Conservation (phyloP, 1,140 invertebrate genomes). For the Aphidius ervi region DNA sequence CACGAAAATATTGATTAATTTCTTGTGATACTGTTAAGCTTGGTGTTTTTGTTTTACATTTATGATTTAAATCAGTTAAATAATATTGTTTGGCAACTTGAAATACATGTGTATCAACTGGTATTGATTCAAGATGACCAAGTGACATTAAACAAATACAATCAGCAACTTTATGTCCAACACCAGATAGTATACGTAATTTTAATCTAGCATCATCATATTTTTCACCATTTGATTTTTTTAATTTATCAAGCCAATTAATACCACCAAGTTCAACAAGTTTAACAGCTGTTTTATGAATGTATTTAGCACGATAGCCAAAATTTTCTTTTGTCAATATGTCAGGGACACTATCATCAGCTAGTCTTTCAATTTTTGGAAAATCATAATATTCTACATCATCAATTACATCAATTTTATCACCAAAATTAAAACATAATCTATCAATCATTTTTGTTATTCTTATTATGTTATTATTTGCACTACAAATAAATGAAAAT, state of each 20-base stretch:
- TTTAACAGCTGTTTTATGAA: slow-evolving; percentile 66
- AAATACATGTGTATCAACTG: slow-evolving; percentile 95
- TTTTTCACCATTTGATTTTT: slow-evolving; percentile 51
- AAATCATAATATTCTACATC: slow-evolving; percentile 72
- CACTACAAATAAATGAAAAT: slow-evolving; percentile 95
- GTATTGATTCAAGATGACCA: slow-evolving; percentile 81
- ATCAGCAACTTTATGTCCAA: slow-evolving; percentile 95
- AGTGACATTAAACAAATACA: slow-evolving; percentile 97
- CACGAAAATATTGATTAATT: slow-evolving; percentile 77
- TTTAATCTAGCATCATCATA: slow-evolving; percentile 72
- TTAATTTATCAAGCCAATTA: slow-evolving; percentile 68
- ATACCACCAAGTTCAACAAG: slow-evolving; percentile 65
- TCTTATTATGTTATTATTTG: slow-evolving; percentile 91
- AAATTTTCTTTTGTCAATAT: slow-evolving; percentile 77
- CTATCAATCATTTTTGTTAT: slow-evolving; percentile 91
- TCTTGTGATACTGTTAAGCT: slow-evolving; percentile 81
- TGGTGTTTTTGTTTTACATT: slow-evolving; percentile 63
- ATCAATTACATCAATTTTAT: slow-evolving; percentile 66
- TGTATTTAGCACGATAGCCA: slow-evolving; percentile 88
- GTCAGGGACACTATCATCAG: slow-evolving; percentile 61
- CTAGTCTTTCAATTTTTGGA: slow-evolving; percentile 68
- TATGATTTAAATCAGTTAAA: slow-evolving; percentile 64
- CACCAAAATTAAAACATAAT: slow-evolving; percentile 78
- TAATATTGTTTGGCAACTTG: slow-evolving; percentile 84
- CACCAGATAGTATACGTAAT: slow-evolving; percentile 75